Evolutionary conservation across 1,140 invertebrate genomes (phyloP).

Genomic region (Cotesia glomerata): DNA sequence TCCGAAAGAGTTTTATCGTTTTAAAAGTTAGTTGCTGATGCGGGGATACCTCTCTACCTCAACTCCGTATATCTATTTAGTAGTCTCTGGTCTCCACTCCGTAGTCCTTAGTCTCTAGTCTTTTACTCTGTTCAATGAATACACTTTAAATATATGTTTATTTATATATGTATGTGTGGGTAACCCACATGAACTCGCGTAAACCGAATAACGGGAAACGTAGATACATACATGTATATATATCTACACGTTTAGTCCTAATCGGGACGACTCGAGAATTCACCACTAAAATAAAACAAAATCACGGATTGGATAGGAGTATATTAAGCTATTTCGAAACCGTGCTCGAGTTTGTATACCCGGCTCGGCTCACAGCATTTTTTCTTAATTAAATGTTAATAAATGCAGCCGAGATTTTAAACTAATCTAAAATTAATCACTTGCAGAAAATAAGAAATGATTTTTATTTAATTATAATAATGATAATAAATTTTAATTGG

Average conservation of each 20-base stretch:
- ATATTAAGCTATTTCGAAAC: background rate
- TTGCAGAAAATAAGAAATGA: background rate
- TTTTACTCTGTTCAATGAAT: background rate
- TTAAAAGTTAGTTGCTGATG: no score
- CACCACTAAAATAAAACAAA: background rate
- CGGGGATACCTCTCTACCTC: no score
- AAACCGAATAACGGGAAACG: constrained; percentile 11
- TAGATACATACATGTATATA: background rate
- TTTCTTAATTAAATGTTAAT: no score
- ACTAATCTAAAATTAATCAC: background rate
- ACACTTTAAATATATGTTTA: background rate
- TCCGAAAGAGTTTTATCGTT: no score
- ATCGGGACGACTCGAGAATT: constrained; percentile 3
- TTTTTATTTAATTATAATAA: background rate
- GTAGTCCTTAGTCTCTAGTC: no score
- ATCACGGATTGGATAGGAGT: background rate
- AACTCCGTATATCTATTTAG: no score
- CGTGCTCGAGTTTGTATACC: no score
- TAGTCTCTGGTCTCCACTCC: no score
- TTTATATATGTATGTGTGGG: no score
- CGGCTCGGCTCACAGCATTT: no score
- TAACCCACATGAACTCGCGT: constrained; percentile 7
- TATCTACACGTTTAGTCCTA: background rate
- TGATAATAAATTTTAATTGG: background rate
- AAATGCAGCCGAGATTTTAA: background rate